Evolutionary conservation across 2,113 vertebrate genomes (phyloP), one percentile per base, ranked within the genome.

Genomic region (Plotosus lineatus): DNA sequence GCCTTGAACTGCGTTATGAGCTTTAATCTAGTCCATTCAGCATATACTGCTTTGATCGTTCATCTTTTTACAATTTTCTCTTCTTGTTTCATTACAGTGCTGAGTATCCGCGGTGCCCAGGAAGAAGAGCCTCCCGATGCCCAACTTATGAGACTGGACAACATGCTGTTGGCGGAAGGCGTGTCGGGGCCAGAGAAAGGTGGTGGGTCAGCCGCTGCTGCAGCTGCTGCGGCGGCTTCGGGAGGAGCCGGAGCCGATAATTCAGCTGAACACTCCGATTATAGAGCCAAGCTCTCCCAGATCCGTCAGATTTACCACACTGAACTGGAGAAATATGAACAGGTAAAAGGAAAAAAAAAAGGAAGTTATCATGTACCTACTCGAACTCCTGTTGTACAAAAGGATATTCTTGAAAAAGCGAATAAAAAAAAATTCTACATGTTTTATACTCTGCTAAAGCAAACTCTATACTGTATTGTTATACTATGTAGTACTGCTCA

Each of bases 241-340:
- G 97, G 96, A 1, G 97, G 95, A 0, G 94, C 94, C 0, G 96
- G 95, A 1, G 93, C 96, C 0, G 97, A 99, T 87, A 98, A 97
- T 90, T 98, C 97, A 0, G 94, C 96, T 38, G 97, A 99, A 80
- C 97, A 99, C 84, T 98, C 97, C 0, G 97, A 99, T 82, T 98
- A 99, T 93, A 93, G 97, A 88, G 97, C 97, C 89, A 99, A 99
- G 75, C 95, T 99, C 51, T 93, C 97, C 31, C 97, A 99, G 92
- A 99, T 99, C 92, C 92, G 97, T 66, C 97, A 98, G 91, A 99
- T 99, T 92, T 99, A 99, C 92, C 97, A 99, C 93, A 98, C 97
- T 0, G 97, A 99, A 92, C 94, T 99, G 94, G 97, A 99, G 94
- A 99, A 99, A 89, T 99, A 99, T 1, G 97, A 99, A 85, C 97